phyloP scores from a whole-genome alignment of 2,797 vertebrate species.

The Coregonus sp. region DNA sequence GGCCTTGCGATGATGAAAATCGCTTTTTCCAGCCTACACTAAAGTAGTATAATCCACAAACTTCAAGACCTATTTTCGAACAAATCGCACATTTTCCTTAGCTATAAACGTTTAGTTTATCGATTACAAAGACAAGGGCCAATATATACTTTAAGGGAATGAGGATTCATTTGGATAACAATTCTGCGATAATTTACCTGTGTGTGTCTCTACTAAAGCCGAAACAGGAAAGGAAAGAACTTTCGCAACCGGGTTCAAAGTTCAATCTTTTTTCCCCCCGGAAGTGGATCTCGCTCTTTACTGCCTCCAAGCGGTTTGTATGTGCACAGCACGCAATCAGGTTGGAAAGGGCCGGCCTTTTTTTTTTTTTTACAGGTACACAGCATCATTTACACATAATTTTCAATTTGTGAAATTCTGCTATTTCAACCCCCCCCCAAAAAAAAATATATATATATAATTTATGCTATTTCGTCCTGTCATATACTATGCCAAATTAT shows the following conservation, averaged over 20 bases:
- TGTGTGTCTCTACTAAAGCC: conserved; percentile 61
- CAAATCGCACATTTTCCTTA: neutral
- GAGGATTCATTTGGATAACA: conserved; percentile 69
- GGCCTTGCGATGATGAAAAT: neutral
- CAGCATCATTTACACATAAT: no score
- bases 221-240: conserved; percentile 82
- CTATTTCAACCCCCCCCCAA: no score
- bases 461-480: no score
- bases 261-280: conserved; percentile 51
- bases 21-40: neutral
- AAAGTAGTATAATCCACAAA: neutral
- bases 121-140: rapidly evolving
- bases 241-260: conserved; percentile 61
- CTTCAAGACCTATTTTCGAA: neutral
- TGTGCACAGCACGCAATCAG: neutral
- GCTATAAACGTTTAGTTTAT: rapidly evolving
- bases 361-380: no score
- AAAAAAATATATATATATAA: no score
- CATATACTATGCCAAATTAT: no score
- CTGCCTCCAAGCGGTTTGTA: neutral
- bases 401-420: no score
- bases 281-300: conserved; percentile 30
- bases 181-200: conserved; percentile 62
- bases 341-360: neutral
- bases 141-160: conserved; percentile 17